These are phyloP conservation scores for Ceratoteleas bidentatus DNA, from an alignment of 1,140 invertebrate species.

Conservation along the genomic window DNA sequence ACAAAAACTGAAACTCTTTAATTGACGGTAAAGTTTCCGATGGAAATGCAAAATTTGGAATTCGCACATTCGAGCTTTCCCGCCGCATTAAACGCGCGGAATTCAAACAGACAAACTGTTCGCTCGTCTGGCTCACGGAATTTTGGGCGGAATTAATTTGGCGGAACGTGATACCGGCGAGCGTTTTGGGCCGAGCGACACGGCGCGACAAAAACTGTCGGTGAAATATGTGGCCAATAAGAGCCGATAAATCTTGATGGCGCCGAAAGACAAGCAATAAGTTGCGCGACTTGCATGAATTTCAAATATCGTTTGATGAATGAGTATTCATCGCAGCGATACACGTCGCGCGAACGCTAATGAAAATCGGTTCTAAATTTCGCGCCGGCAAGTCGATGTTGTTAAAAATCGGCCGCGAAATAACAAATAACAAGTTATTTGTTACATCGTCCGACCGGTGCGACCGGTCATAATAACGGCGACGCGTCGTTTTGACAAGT, in stretches of 20 bases:
- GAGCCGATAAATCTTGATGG: constrained; percentile 35
- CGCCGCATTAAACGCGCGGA: too few relatives aligned
- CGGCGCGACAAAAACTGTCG: neutral
- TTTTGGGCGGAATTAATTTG: too few relatives aligned
- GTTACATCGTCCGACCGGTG: constrained; percentile 16
- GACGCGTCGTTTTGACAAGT: constrained; percentile 46
- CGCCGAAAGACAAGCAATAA: constrained; percentile 49
- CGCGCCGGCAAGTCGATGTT: constrained; percentile 38
- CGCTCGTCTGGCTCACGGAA: too few relatives aligned
- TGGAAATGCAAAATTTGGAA: too few relatives aligned
- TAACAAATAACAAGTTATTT: constrained; percentile 38
- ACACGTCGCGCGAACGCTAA: constrained; percentile 41
- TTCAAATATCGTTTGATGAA: constrained; percentile 61
- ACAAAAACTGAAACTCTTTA: neutral
- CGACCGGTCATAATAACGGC: constrained; percentile 32
- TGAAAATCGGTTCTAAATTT: constrained; percentile 49
- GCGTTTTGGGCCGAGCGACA: neutral
- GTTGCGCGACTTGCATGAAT: constrained; percentile 49
- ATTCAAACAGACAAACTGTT: too few relatives aligned
- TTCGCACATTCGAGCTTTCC: too few relatives aligned
- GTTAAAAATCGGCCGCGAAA: constrained; percentile 30
- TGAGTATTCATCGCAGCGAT: constrained; percentile 34
- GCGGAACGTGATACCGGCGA: too few relatives aligned
- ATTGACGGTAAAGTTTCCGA: too few relatives aligned
- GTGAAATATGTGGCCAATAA: constrained; percentile 8